These are phyloP conservation scores for Germaria angustata DNA, from an alignment of 2,888 invertebrate species.

Conservation along the genomic window DNA sequence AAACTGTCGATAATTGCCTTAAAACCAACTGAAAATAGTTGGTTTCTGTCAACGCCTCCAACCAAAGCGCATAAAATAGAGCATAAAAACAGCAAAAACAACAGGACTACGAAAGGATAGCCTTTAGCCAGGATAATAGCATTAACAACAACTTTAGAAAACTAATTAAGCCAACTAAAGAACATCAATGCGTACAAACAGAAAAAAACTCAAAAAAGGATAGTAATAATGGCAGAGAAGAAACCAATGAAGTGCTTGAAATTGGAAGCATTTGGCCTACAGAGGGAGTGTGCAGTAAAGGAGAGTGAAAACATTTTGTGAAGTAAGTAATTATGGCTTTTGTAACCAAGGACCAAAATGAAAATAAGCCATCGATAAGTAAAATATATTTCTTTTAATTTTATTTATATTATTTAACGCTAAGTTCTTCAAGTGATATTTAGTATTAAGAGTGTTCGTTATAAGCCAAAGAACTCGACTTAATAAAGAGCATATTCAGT, in stretches of 20 bases:
- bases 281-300: not conserved
- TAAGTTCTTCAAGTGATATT: not conserved
- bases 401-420: not conserved
- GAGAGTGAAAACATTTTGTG: not conserved
- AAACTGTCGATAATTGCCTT: constrained; percentile 47
- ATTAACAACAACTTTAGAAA: constrained; percentile 74
- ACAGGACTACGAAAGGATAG: constrained; percentile 30
- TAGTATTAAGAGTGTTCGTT: not conserved
- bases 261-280: not conserved
- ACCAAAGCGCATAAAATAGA: constrained; percentile 56
- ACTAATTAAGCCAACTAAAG: constrained; percentile 77
- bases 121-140: constrained; percentile 62
- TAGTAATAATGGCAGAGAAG: not conserved
- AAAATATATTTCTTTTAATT: constrained; percentile 3
- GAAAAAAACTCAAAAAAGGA: not conserved
- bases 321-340: constrained; percentile 62
- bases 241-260: not conserved
- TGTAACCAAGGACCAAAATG: constrained; percentile 33
- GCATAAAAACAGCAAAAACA: constrained; percentile 8
- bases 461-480: too few relatives aligned
- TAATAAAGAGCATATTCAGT: too few relatives aligned
- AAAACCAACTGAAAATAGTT: constrained; percentile 59
- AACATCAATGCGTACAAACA: constrained; percentile 64
- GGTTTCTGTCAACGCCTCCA: constrained; percentile 61
- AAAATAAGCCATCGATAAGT: constrained; percentile 58